phyloP scores from a whole-genome alignment of 2,113 vertebrate genomes.

The Pedetes capensis region DNA sequence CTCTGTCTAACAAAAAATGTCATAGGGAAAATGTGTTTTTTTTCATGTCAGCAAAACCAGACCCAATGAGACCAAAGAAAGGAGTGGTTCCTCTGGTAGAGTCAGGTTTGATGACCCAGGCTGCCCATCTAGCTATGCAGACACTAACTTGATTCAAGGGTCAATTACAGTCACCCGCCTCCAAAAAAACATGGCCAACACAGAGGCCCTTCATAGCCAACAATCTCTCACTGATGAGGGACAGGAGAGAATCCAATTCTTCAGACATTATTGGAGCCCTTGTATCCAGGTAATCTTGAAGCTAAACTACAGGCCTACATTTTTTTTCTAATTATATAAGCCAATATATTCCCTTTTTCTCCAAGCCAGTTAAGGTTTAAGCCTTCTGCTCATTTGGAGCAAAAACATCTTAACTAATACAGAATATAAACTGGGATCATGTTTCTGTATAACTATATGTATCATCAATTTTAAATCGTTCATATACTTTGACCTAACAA shows the following conservation, averaged over 20 bases:
- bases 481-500: not conserved
- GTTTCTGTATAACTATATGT: not conserved
- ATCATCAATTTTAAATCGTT: not conserved
- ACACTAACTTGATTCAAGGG: not conserved
- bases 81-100: not conserved
- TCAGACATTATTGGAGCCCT: not conserved
- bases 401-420: not conserved
- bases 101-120: not conserved
- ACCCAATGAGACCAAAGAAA: not conserved
- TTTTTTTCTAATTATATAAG: not conserved
- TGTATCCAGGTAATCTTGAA: not conserved
- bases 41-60: conserved; percentile 5
- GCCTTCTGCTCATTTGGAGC: not conserved
- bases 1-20: not conserved
- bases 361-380: not conserved
- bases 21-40: not conserved
- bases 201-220: not conserved
- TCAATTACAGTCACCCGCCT: not conserved
- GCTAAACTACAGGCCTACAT: not conserved
- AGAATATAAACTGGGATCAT: not conserved
- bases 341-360: not conserved
- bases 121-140: not conserved
- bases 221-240: not conserved
- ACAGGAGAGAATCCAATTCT: not conserved
- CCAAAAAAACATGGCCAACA: not conserved